Conservation (phyloP, 2,888 invertebrate species). For the Malthinus flaveolus region DNA sequence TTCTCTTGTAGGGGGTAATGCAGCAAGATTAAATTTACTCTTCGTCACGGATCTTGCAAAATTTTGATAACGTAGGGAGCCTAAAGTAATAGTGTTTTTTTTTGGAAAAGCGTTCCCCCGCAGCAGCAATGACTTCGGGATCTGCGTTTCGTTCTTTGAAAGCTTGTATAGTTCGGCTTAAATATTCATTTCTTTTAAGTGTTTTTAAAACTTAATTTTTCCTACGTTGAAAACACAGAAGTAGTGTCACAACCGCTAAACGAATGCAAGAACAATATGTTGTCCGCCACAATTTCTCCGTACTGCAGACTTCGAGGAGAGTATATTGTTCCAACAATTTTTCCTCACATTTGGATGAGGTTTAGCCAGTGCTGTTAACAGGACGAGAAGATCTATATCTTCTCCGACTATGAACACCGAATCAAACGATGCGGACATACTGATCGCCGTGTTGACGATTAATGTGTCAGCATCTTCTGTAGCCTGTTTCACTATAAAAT, state of each 20-base stretch:
- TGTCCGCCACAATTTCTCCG: neutral
- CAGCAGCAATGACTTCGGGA: neutral
- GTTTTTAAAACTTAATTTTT: too few species aligned
- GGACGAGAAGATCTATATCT: neutral
- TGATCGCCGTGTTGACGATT: slow-evolving; percentile 30
- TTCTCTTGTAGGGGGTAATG: slow-evolving; percentile 22
- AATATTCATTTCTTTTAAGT: too few species aligned
- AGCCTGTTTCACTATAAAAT: slow-evolving; percentile 31
- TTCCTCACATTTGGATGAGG: too few species aligned
- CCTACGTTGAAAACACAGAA: neutral
- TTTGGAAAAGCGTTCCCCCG: neutral
- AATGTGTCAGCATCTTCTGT: slow-evolving; percentile 34
- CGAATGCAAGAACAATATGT: slow-evolving; percentile 3
- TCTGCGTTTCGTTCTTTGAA: too few species aligned
- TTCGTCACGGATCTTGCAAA: too few species aligned
- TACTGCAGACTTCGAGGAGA: slow-evolving; percentile 3
- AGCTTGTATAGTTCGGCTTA: too few species aligned
- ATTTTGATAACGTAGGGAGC: too few species aligned
- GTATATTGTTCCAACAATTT: neutral
- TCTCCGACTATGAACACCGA: neutral
- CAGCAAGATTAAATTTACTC: too few species aligned
- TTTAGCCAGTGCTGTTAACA: neutral
- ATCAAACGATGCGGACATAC: slow-evolving; percentile 8
- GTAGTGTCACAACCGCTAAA: slow-evolving; percentile 4
- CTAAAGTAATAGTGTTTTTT: neutral